Evolutionary conservation across 2,797 vertebrate genomes (phyloP).

Genomic region (Miichthys miiuy): DNA sequence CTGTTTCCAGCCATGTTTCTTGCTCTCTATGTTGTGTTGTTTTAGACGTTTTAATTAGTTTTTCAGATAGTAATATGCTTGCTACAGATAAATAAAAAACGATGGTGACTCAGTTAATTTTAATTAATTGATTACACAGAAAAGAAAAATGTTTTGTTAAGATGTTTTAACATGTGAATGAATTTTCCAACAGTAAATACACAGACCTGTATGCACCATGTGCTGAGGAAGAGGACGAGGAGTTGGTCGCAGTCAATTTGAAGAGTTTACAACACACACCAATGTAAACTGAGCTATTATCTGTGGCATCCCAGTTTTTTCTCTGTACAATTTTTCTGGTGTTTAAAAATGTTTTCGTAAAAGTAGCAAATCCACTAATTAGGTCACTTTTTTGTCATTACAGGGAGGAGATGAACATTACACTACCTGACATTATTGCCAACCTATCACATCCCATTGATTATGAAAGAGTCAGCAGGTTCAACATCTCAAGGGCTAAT

Average conservation of each 20-base stretch:
- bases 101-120: no score
- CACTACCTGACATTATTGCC: conserved; percentile 5
- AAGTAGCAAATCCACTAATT: no score
- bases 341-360: neutral
- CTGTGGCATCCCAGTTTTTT: neutral
- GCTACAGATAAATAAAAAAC: no score
- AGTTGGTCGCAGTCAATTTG: conserved; percentile 4
- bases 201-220: conserved; percentile 19
- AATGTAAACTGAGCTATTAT: neutral
- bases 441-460: conserved; percentile 27
- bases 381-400: conserved; percentile 9
- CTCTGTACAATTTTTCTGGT: neutral
- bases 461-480: conserved; percentile 53
- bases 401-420: conserved; percentile 25
- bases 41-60: no score
- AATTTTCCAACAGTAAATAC: conserved; percentile 45
- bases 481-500: conserved; percentile 57
- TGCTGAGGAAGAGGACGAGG: conserved; percentile 1
- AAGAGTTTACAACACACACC: neutral
- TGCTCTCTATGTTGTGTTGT: no score
- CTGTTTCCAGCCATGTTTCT: no score
- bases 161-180: conserved; percentile 4
- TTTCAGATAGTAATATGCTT: no score
- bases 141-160: neutral
- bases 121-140: neutral